Conservation (phyloP, 2,113 vertebrate species). For the Neomonachus schauinslandi region DNA sequence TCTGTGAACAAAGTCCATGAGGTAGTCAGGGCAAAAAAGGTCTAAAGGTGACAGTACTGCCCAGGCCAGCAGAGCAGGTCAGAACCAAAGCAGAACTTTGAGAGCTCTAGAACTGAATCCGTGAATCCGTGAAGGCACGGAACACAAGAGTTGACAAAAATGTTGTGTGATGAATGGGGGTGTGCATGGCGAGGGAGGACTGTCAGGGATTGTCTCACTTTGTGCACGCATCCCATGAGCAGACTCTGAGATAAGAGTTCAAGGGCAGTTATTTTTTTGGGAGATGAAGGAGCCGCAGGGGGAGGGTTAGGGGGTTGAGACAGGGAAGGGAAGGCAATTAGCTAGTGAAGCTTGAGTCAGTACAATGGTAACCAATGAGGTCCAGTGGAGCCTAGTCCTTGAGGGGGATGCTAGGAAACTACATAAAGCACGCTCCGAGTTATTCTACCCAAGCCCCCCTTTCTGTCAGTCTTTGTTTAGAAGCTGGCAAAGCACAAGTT, state of each 20-base stretch:
- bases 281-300: neutral
- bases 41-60: neutral
- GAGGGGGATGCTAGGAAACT: neutral
- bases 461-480: neutral
- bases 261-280: neutral
- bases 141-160: neutral
- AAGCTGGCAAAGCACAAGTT: neutral
- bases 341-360: neutral
- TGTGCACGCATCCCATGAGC: neutral
- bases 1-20: neutral
- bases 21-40: neutral
- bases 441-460: accelerated
- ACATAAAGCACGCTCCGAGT: neutral
- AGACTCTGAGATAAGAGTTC: neutral
- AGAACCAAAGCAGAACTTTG: too few relatives aligned
- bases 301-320: neutral
- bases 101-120: too few relatives aligned
- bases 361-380: accelerated
- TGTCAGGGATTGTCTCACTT: neutral
- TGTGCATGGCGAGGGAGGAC: neutral
- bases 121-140: neutral
- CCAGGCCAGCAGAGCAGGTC: neutral
- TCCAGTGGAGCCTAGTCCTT: neutral
- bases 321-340: neutral
- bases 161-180: neutral